phyloP scores from a whole-genome alignment of 2,113 vertebrate genomes.

The mouse (Mus musculus) region GRCm39 chr8:100742501-100743000 shows the following conservation, averaged over 20 bases:
- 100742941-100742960: not conserved
- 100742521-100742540: not conserved
- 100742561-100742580: constrained; percentile 3
- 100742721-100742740: not conserved
- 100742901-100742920: not conserved
- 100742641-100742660: not conserved
- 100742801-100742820: not conserved
- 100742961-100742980: not conserved
- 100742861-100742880: not conserved
- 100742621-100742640: not conserved
- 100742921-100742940: not conserved
- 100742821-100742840: not conserved
- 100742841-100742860: not conserved
- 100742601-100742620: not conserved
- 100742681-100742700: not conserved
- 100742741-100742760: not conserved
- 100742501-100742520: constrained; percentile 22
- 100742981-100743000: not conserved
- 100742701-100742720: not conserved
- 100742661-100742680: not conserved
- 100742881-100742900: not conserved
- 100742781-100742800: not conserved
- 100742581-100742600: not conserved
- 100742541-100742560: constrained; percentile 28
- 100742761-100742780: not conserved